Conservation (phyloP, 2,888 invertebrate species). For the Teleiodes luculella region DNA sequence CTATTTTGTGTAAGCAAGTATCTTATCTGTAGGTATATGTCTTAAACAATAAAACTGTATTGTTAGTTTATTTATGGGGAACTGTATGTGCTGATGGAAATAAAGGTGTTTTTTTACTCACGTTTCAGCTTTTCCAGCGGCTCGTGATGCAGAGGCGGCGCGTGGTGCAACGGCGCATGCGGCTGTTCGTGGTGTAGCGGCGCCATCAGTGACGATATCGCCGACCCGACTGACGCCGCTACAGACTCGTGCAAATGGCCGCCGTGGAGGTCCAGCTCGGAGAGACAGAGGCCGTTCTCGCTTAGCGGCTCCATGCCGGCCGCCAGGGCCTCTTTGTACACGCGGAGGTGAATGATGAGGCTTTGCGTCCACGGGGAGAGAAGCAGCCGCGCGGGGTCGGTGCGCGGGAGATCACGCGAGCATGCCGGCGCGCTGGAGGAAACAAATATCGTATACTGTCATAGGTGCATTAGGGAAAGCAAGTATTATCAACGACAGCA, state of each 20-base stretch:
- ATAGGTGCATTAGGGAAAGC: too few relatives aligned
- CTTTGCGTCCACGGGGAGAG: conserved; percentile 36
- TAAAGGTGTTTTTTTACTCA: conserved; percentile 80
- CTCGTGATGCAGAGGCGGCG: conserved; percentile 82
- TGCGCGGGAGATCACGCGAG: conserved; percentile 12
- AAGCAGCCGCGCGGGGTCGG: background rate
- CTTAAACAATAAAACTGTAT: too few relatives aligned
- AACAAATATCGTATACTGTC: too few relatives aligned
- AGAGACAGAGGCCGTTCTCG: conserved; percentile 85
- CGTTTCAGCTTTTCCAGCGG: conserved; percentile 88
- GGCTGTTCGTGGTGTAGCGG: conserved; percentile 77
- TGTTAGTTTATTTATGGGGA: too few relatives aligned
- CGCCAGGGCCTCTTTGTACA: conserved; percentile 80
- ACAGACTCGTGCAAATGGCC: conserved; percentile 74
- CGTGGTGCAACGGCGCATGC: conserved; percentile 77
- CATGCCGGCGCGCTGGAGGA: conserved; percentile 3
- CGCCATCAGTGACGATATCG: conserved; percentile 77
- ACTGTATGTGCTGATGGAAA: too few relatives aligned
- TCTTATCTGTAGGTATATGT: too few relatives aligned
- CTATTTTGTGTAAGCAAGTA: too few relatives aligned
- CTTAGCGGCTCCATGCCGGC: conserved; percentile 83
- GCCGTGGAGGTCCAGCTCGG: conserved; percentile 81
- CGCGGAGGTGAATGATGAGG: conserved; percentile 76
- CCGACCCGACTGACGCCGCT: conserved; percentile 73
- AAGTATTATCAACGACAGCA: too few relatives aligned